These are phyloP conservation scores for Pseudochaenichthys georgianus DNA, from an alignment of 2,797 vertebrate species.

Conservation along the genomic window DNA sequence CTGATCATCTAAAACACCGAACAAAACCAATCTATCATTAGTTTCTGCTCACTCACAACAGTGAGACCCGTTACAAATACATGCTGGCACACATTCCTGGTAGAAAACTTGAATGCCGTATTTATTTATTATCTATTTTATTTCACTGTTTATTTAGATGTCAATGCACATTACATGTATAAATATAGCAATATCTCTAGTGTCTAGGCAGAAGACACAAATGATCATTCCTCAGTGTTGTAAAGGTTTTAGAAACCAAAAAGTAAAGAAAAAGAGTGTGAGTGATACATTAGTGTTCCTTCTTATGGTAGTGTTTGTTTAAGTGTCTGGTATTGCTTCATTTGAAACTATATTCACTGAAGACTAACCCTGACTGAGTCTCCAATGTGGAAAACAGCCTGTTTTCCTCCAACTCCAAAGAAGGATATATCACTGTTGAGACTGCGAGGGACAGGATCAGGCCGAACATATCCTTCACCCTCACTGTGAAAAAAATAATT, in stretches of 20 bases:
- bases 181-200: no score
- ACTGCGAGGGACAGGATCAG: conserved; percentile 88
- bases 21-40: neutral
- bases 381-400: conserved; percentile 95
- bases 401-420: conserved; percentile 97
- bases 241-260: neutral
- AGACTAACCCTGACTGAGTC: conserved; percentile 88
- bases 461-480: conserved; percentile 87
- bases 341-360: neutral
- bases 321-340: neutral
- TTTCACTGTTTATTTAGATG: no score
- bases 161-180: no score
- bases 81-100: neutral
- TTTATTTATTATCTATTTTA: neutral
- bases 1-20: conserved; percentile 88
- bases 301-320: neutral
- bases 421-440: conserved; percentile 97
- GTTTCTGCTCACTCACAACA: neutral
- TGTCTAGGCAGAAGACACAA: neutral
- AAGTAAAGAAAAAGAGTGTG: neutral
- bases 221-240: neutral
- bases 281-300: neutral
- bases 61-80: neutral
- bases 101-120: neutral
- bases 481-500: conserved; percentile 75